Evolutionary conservation across 2,888 invertebrate species (phyloP).

Genomic region (Halictus ligatus): DNA sequence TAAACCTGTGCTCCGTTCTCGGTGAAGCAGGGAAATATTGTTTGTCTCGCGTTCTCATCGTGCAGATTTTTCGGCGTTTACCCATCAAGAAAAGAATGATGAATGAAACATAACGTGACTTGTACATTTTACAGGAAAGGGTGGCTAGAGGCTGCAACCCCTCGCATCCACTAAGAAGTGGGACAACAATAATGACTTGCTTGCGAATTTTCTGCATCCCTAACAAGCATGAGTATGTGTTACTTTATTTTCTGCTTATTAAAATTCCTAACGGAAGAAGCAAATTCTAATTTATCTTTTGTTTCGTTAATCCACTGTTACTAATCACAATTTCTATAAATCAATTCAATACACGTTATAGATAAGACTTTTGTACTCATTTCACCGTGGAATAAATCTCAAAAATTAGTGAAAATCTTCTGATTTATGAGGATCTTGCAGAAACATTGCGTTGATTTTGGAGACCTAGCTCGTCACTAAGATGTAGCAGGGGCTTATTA

Average conservation of each 20-base stretch:
- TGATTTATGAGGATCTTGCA: neutral
- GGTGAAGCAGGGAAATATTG: neutral
- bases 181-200: conserved; percentile 8
- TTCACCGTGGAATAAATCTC: no score
- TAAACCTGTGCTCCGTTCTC: neutral
- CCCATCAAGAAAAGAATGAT: neutral
- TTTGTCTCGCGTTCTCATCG: neutral
- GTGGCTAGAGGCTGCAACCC: neutral
- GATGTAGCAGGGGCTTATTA: no score
- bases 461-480: neutral
- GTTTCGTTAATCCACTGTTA: neutral
- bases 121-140: conserved; percentile 6
- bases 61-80: neutral
- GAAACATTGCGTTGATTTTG: neutral
- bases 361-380: no score
- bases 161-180: neutral
- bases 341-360: no score
- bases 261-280: neutral
- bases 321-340: no score
- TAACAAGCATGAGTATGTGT: neutral
- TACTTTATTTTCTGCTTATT: neutral
- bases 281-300: neutral
- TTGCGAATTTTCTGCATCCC: neutral
- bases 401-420: no score
- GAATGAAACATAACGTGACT: conserved; percentile 3